These are phyloP conservation scores for Climacteris rufus DNA, from an alignment of 2,113 vertebrate genomes.

Conservation along the genomic window DNA sequence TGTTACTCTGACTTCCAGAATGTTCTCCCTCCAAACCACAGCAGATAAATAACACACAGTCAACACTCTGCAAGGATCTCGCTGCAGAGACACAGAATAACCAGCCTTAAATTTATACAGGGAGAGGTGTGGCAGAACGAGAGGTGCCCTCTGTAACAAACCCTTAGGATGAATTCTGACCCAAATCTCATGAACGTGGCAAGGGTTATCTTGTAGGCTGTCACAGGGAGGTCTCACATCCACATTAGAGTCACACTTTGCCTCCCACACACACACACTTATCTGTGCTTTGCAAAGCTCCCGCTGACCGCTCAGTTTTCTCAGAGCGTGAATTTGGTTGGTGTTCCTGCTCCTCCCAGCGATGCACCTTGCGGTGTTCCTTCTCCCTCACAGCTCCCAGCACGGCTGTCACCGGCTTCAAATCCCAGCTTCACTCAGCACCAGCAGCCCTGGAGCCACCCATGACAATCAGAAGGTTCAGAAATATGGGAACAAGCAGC, in stretches of 20 bases:
- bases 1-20: background rate
- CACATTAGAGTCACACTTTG: background rate
- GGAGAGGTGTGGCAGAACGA: background rate
- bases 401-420: background rate
- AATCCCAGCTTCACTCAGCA: background rate
- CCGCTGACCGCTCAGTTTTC: background rate
- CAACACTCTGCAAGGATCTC: background rate
- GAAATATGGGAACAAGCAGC: accelerated
- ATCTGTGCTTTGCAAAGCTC: background rate
- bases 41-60: background rate
- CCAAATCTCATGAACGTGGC: accelerated
- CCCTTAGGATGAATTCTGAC: background rate
- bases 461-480: background rate
- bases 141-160: background rate
- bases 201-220: background rate
- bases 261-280: background rate
- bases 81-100: background rate
- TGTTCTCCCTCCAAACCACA: background rate
- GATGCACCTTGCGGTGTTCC: accelerated
- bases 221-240: background rate
- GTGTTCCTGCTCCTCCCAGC: background rate
- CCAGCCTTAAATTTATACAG: background rate
- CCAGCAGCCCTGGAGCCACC: background rate
- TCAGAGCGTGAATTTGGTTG: background rate
- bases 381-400: background rate